These are phyloP conservation scores for Bradypodion ventrale DNA, from an alignment of 2,797 vertebrate species.

Conservation along the genomic window DNA sequence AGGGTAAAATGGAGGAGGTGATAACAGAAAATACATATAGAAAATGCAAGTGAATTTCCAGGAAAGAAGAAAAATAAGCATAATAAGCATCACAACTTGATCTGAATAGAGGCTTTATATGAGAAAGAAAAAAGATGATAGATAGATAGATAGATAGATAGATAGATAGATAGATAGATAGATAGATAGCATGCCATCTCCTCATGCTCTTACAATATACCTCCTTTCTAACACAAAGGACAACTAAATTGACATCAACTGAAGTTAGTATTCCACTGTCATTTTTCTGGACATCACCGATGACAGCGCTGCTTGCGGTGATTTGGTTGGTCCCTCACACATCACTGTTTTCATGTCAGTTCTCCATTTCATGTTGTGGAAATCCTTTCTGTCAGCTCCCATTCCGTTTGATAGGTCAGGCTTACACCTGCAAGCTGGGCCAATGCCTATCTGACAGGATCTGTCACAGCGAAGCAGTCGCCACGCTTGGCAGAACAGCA, in stretches of 20 bases:
- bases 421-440: constrained; percentile 71
- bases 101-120: no score
- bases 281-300: constrained; percentile 69
- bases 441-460: constrained; percentile 67
- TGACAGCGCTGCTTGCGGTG: constrained; percentile 71
- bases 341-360: constrained; percentile 72
- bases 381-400: constrained; percentile 77
- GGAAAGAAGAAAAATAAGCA: no score
- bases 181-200: neutral
- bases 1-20: no score
- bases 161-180: no score
- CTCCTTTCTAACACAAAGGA: constrained; percentile 63
- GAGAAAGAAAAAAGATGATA: no score
- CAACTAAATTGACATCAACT: constrained; percentile 72
- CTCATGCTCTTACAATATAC: neutral
- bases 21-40: no score
- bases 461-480: constrained; percentile 72
- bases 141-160: no score
- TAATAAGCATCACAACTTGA: no score
- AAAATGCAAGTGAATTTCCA: no score
- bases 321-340: constrained; percentile 64
- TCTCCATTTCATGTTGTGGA: constrained; percentile 62
- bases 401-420: constrained; percentile 76
- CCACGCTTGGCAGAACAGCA: constrained; percentile 59
- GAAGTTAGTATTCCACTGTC: constrained; percentile 68